Evolutionary conservation across 2,797 vertebrate genomes (phyloP).

Genomic region (Hyperoplus immaculatus): DNA sequence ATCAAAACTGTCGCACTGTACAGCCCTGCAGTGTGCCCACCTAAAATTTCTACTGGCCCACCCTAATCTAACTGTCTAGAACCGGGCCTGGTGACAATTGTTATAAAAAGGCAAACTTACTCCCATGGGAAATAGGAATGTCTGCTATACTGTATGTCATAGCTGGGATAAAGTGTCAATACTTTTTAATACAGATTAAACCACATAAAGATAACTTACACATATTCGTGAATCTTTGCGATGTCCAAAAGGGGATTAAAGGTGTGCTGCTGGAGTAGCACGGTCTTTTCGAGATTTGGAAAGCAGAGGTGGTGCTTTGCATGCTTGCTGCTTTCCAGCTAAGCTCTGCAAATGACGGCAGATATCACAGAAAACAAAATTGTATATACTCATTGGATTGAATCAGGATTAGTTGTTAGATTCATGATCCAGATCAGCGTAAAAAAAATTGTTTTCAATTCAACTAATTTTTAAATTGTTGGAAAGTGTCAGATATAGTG

Average conservation of each 20-base stretch:
- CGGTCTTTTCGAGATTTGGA: slow-evolving; percentile 19
- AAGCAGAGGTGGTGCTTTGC: slow-evolving; percentile 3
- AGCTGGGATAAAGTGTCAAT: slow-evolving; percentile 2
- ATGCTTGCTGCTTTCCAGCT: slow-evolving; percentile 2
- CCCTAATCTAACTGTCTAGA: no score
- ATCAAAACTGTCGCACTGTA: no score
- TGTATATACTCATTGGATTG: neutral
- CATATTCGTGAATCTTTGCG: slow-evolving; percentile 18
- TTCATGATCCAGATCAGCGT: slow-evolving; percentile 1
- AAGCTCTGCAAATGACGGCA: slow-evolving; percentile 10
- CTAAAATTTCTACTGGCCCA: no score
- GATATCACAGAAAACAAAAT: neutral
- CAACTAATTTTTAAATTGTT: neutral
- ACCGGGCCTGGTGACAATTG: neutral
- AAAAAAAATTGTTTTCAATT: neutral
- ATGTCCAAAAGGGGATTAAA: slow-evolving; percentile 39
- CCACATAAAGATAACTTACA: slow-evolving; percentile 22
- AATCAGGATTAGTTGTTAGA: slow-evolving; percentile 5
- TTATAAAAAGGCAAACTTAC: neutral
- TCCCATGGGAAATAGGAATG: neutral
- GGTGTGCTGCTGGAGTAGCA: slow-evolving; percentile 1
- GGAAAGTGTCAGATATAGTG: neutral
- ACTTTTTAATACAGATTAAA: slow-evolving; percentile 30
- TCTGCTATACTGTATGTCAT: neutral
- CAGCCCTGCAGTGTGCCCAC: no score